A percentile compares a stretch with the other conserved stretches of the same genome.
phyloP scores from a whole-genome alignment of 2,113 vertebrate species.

The Chrysemys picta region DNA sequence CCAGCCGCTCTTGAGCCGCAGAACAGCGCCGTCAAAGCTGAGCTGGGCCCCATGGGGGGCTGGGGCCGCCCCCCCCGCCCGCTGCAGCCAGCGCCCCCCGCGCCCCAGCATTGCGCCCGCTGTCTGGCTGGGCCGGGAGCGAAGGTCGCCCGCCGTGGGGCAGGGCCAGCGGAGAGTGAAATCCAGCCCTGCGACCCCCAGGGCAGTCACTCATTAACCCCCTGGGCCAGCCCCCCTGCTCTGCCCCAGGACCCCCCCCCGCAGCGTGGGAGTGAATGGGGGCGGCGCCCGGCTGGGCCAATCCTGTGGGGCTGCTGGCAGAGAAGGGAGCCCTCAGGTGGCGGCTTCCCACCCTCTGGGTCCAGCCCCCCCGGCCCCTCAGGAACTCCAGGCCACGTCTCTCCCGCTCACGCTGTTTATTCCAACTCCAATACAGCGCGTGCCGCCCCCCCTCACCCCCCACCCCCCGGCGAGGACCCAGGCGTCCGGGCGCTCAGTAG shows the following conservation, averaged over 20 bases:
- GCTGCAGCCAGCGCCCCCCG: background rate
- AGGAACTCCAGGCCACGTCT: background rate
- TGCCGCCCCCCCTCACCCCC: background rate
- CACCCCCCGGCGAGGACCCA: background rate
- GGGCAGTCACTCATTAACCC: background rate
- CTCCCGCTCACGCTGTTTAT: background rate
- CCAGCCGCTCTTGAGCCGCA: slow-evolving; percentile 78
- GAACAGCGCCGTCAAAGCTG: slow-evolving; percentile 80
- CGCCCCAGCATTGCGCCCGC: background rate
- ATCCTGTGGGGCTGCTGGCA: background rate
- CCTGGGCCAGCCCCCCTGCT: background rate
- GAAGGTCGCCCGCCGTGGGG: background rate
- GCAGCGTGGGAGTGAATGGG: no score
- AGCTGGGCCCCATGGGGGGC: background rate
- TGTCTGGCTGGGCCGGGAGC: background rate
- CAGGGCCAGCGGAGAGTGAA: background rate
- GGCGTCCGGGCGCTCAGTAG: slow-evolving; percentile 74
- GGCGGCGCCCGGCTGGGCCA: background rate
- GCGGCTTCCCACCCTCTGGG: background rate
- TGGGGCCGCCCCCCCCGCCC: background rate
- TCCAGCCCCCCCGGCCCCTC: background rate
- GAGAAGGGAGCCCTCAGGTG: background rate
- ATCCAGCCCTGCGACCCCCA: background rate
- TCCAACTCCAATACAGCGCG: background rate
- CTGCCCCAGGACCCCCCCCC: background rate